These are phyloP conservation scores for Chelon labrosus DNA, from an alignment of 2,797 vertebrate species.

Conservation along the genomic window DNA sequence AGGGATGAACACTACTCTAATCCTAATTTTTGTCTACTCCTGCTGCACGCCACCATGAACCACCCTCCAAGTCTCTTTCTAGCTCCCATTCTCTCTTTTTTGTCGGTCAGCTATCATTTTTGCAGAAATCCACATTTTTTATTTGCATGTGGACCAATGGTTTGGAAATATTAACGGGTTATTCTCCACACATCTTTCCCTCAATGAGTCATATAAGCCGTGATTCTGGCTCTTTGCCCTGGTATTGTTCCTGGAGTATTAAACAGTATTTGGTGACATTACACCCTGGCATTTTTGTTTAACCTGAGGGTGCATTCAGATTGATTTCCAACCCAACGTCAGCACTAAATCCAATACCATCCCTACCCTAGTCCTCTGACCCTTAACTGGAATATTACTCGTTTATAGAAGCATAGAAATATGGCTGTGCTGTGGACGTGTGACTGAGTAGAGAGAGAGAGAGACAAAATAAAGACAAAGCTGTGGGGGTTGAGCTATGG, in stretches of 20 bases:
- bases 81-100: constrained; percentile 29
- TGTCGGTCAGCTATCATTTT: constrained; percentile 37
- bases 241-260: constrained; percentile 32
- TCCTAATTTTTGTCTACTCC: constrained; percentile 73
- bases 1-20: constrained; percentile 74
- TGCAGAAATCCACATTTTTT: constrained; percentile 24
- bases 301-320: constrained; percentile 45
- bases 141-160: constrained; percentile 2
- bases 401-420: constrained; percentile 28
- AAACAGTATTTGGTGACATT: constrained; percentile 53
- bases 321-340: constrained; percentile 41
- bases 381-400: constrained; percentile 28
- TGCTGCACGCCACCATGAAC: constrained; percentile 20
- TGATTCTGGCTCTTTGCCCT: constrained; percentile 33
- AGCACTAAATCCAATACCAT: constrained; percentile 29
- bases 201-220: constrained; percentile 45
- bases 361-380: constrained; percentile 32
- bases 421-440: constrained; percentile 26
- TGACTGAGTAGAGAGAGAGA: background rate
- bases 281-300: constrained; percentile 32
- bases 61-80: background rate
- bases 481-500: constrained; percentile 63
- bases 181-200: constrained; percentile 45
- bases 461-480: constrained; percentile 38
- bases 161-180: constrained; percentile 40